These are phyloP conservation scores for Tamias sibiricus DNA, from an alignment of 2,113 vertebrate species.

Conservation along the genomic window DNA sequence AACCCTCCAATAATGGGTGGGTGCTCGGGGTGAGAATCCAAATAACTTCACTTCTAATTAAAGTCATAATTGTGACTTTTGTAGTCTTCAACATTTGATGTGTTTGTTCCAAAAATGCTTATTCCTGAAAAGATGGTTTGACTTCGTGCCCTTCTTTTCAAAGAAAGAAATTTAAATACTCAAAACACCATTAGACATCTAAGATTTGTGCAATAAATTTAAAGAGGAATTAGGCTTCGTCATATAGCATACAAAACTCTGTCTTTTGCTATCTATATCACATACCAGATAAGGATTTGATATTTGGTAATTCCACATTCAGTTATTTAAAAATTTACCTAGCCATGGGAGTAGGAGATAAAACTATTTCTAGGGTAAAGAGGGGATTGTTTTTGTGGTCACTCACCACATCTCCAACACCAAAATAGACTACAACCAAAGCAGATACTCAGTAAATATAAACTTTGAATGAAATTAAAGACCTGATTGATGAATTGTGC, in stretches of 20 bases:
- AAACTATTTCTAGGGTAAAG: not conserved
- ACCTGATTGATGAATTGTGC: not conserved
- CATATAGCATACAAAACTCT: not conserved
- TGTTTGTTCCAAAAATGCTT: not conserved
- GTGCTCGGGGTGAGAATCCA: not conserved
- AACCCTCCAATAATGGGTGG: conserved; percentile 38
- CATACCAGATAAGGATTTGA: not conserved
- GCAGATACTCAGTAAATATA: not conserved
- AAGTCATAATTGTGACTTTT: conserved; percentile 67
- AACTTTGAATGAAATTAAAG: not conserved
- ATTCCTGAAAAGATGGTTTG: not conserved
- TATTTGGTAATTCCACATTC: not conserved
- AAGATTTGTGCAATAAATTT: conserved; percentile 36
- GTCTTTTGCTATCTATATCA: not conserved
- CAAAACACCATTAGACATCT: not conserved
- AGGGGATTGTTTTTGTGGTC: rapidly evolving
- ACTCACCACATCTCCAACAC: not conserved
- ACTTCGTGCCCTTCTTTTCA: not conserved
- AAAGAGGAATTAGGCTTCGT: not conserved
- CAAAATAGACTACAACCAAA: not conserved
- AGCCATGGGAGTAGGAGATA: rapidly evolving
- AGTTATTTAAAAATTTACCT: not conserved
- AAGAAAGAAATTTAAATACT: not conserved
- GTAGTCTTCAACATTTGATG: not conserved
- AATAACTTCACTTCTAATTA: conserved; percentile 69